A percentile compares a stretch with the other conserved stretches of the same genome.
These are phyloP conservation scores for Sebastes schlegelii DNA, from an alignment of 2,113 vertebrate species.

Conservation along the genomic window DNA sequence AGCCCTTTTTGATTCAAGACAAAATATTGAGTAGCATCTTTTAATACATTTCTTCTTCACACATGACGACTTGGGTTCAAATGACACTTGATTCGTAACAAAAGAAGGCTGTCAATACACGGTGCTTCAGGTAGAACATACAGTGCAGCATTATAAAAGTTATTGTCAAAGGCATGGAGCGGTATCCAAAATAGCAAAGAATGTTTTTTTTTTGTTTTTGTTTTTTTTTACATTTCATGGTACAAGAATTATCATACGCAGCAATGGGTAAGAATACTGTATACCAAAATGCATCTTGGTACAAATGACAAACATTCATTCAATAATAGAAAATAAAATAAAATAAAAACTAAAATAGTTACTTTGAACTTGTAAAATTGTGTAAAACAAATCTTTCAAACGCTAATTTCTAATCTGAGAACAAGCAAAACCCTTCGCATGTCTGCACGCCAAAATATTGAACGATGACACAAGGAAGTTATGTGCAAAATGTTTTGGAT, in stretches of 20 bases:
- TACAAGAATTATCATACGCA: constrained; percentile 81
- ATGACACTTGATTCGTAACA: constrained; percentile 33
- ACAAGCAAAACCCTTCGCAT: constrained; percentile 37
- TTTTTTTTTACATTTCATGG: constrained; percentile 79
- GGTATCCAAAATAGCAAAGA: constrained; percentile 81
- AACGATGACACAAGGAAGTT: constrained; percentile 14
- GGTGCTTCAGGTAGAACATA: constrained; percentile 48
- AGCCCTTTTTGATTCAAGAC: constrained; percentile 52
- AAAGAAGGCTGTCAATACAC: constrained; percentile 31
- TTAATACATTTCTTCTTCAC: constrained; percentile 48
- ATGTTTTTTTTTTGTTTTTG: constrained; percentile 50
- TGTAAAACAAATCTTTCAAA: constrained; percentile 54
- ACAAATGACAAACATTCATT: constrained; percentile 44
- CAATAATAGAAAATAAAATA: constrained; percentile 42
- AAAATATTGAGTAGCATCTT: constrained; percentile 52
- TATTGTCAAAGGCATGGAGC: constrained; percentile 59
- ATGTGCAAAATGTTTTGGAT: background rate
- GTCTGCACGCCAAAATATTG: background rate
- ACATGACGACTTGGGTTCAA: constrained; percentile 38
- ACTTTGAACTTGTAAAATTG: constrained; percentile 53
- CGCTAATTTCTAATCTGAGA: constrained; percentile 33
- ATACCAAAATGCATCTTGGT: constrained; percentile 42
- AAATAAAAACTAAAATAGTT: constrained; percentile 58
- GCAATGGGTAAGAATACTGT: constrained; percentile 74
- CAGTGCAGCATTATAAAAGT: constrained; percentile 42